Evolutionary conservation across 2,113 vertebrate species (phyloP).

Genomic region (Malurus elegans): DNA sequence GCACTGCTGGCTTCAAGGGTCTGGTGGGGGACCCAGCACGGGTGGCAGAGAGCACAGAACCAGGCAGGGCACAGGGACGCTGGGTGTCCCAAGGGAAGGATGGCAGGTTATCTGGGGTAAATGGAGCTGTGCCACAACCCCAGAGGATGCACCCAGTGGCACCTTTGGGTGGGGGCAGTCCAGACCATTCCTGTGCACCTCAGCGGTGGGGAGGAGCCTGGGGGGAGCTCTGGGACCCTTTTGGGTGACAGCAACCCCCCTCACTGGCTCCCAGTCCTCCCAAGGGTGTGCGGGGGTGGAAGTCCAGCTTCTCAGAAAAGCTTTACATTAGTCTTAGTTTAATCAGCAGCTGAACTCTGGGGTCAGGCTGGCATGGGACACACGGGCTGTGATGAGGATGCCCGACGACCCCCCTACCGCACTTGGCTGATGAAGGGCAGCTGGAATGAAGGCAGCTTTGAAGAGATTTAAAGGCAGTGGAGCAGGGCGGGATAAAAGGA

Average conservation of each 20-base stretch:
- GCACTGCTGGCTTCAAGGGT: neutral
- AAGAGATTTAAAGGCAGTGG: neutral
- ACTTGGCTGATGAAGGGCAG: neutral
- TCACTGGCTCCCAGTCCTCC: neutral
- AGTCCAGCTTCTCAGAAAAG: neutral
- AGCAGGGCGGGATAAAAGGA: neutral
- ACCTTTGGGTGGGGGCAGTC: neutral
- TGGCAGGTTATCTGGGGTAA: neutral
- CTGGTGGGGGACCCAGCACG: neutral
- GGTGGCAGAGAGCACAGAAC: neutral
- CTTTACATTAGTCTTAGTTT: neutral
- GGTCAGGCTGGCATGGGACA: neutral
- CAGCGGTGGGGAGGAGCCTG: neutral
- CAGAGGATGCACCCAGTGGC: neutral
- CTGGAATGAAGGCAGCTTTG: neutral
- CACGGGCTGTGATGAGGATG: accelerated
- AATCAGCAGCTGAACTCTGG: neutral
- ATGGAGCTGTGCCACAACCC: neutral
- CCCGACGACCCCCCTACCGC: accelerated
- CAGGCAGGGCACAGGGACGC: neutral
- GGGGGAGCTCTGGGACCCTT: neutral
- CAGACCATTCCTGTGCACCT: neutral
- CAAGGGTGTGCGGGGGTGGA: neutral
- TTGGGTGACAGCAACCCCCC: neutral
- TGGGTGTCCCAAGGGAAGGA: neutral